Conservation (phyloP, 2,113 vertebrate species). For the Stegastes partitus region DNA sequence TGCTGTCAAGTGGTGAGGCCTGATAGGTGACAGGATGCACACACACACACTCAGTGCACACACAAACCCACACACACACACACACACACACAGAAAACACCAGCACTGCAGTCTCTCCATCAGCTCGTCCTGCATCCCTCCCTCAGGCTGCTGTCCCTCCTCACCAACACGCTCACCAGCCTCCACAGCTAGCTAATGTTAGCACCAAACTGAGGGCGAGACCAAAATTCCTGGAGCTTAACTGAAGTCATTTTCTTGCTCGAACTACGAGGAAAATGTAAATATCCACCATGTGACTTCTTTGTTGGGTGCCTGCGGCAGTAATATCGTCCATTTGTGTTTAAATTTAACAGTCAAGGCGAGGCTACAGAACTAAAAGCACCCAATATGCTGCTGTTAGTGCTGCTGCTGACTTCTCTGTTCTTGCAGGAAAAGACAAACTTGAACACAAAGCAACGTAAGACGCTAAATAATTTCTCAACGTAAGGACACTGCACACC, state of each 20-base stretch:
- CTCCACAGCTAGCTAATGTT: constrained; percentile 17
- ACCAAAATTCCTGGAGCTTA: too few relatives aligned
- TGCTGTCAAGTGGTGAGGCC: constrained; percentile 38
- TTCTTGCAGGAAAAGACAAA: too few relatives aligned
- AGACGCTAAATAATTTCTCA: too few relatives aligned
- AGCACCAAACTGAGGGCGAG: background rate
- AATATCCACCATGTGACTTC: background rate
- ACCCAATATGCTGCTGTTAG: too few relatives aligned
- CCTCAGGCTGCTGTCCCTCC: background rate
- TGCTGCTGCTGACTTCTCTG: too few relatives aligned
- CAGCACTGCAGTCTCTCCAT: constrained; percentile 25
- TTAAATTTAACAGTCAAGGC: too few relatives aligned
- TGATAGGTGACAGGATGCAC: constrained; percentile 24
- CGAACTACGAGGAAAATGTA: background rate
- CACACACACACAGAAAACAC: background rate
- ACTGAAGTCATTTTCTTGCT: background rate
- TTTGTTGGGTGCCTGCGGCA: background rate
- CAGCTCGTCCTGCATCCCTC: constrained; percentile 19
- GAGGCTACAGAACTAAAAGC: too few relatives aligned
- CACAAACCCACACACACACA: too few relatives aligned
- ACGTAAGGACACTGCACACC: too few relatives aligned
- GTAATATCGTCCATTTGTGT: too few relatives aligned
- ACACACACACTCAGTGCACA: background rate
- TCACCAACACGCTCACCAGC: background rate
- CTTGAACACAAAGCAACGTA: too few relatives aligned